Percentiles rank a stretch among this genome's conserved stretches.
Evolutionary conservation across 2,113 vertebrate genomes (phyloP).

Genomic region (Malurus alboscapulatus): DNA sequence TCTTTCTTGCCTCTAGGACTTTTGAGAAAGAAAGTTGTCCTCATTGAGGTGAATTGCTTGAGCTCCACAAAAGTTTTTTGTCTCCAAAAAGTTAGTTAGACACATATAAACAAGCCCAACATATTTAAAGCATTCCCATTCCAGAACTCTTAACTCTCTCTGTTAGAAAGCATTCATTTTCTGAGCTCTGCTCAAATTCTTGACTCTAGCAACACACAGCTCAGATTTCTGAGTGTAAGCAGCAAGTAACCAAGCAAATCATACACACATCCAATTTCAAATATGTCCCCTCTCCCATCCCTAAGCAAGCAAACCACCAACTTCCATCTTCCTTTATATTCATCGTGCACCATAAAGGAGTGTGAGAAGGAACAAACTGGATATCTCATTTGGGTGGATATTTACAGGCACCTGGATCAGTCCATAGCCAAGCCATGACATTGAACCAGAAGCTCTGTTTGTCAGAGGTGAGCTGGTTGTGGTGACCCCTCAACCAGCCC

Average conservation of each 20-base stretch:
- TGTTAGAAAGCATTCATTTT: not conserved
- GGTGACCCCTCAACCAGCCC: fast-evolving
- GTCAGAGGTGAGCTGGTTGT: not conserved
- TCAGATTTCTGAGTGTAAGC: not conserved
- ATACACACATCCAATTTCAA: not conserved
- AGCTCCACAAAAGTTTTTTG: fast-evolving
- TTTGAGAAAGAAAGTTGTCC: not conserved
- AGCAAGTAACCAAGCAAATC: not conserved
- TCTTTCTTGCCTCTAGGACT: not conserved
- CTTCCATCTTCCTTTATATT: not conserved
- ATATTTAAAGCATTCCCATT: not conserved
- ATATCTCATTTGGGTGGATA: not conserved
- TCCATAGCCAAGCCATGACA: not conserved
- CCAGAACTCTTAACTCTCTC: not conserved
- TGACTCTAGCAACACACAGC: not conserved
- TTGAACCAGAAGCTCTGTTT: not conserved
- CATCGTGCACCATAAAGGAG: not conserved
- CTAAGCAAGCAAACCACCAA: not conserved
- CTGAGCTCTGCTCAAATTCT: not conserved
- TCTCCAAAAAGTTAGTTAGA: not conserved
- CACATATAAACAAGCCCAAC: not conserved
- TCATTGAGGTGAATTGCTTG: not conserved
- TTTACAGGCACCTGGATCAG: not conserved
- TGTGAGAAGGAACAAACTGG: not conserved
- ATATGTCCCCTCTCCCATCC: not conserved